Conservation (phyloP, 2,113 vertebrate genomes). For the Ursus arctos region DNA sequence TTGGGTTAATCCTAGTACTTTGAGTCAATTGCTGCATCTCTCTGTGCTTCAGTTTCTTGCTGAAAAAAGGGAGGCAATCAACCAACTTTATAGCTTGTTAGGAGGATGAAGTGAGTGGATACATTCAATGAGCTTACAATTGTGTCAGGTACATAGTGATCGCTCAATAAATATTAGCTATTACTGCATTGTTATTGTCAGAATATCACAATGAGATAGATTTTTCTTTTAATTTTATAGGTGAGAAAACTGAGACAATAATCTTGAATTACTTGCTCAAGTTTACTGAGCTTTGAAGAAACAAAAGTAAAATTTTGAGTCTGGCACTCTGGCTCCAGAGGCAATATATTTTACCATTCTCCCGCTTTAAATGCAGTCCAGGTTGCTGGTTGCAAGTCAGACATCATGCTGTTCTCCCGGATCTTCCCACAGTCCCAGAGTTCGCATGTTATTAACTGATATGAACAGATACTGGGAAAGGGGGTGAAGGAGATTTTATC, state of each 20-base stretch:
- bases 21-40: neutral
- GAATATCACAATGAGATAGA: neutral
- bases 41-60: neutral
- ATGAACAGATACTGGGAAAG: neutral
- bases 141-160: neutral
- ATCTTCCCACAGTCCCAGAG: neutral
- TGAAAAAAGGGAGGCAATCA: neutral
- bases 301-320: neutral
- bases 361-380: neutral
- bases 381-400: neutral
- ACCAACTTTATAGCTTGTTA: neutral
- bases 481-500: neutral
- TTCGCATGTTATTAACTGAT: neutral
- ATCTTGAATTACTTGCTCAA: neutral
- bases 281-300: neutral
- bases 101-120: neutral
- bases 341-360: neutral
- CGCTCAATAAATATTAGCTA: neutral
- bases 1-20: neutral
- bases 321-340: neutral
- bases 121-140: neutral
- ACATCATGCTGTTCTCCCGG: neutral
- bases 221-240: neutral
- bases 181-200: neutral
- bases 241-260: neutral